A percentile compares a stretch with the other conserved stretches of the same genome.
These are phyloP conservation scores for Eira barbara DNA, from an alignment of 2,113 vertebrate genomes.

Conservation along the genomic window DNA sequence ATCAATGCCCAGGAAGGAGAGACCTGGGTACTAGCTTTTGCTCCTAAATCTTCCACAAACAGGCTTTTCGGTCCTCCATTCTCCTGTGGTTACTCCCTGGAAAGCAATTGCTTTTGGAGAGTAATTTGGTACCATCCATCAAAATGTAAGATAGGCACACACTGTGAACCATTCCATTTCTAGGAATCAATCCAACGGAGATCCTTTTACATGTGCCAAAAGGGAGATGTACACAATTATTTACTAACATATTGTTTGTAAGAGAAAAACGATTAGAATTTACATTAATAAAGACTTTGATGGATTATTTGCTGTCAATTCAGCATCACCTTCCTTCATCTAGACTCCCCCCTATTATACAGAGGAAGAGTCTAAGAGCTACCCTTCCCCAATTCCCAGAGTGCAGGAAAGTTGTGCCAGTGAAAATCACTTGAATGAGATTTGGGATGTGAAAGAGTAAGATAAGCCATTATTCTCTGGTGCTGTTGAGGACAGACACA, in stretches of 20 bases:
- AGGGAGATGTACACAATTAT: background rate
- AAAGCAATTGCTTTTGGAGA: constrained; percentile 19
- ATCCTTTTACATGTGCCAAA: background rate
- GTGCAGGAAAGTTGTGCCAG: background rate
- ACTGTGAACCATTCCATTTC: background rate
- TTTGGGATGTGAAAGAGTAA: background rate
- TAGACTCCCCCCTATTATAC: background rate
- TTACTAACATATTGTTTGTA: background rate
- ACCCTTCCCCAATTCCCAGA: background rate
- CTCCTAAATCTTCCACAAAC: constrained; percentile 16
- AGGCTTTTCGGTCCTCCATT: background rate
- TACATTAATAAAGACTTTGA: background rate
- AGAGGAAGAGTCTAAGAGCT: background rate
- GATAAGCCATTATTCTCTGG: background rate
- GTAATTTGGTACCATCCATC: background rate
- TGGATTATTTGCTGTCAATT: background rate
- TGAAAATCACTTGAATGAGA: constrained; percentile 14
- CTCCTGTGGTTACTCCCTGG: background rate
- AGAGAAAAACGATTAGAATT: background rate
- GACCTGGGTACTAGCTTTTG: background rate
- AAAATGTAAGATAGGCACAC: background rate
- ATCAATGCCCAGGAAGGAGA: background rate
- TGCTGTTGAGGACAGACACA: background rate
- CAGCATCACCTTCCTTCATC: background rate
- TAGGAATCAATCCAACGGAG: background rate